Base-by-base conservation (phyloP, 2,113 vertebrate species). In the Cyanistes caeruleus region DNA sequence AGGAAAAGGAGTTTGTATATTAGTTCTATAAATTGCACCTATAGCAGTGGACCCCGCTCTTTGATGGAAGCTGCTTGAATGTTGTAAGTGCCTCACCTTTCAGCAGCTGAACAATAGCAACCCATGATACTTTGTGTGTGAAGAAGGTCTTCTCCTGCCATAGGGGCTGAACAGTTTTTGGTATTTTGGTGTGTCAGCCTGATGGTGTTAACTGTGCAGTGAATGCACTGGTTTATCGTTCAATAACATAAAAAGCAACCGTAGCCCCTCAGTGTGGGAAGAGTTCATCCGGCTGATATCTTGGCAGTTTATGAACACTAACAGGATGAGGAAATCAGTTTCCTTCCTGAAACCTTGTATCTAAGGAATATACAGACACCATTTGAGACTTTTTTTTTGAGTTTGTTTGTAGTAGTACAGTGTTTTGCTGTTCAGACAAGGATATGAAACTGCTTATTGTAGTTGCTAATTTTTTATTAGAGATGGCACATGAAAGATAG, bases 271-370 rank as follows among this genome's bases (percentile, higher is more conserved):
- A 25, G 48, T 93, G 69, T 85, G 86, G 92, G 93, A 90, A 95
- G 91, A 96, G 89, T 92, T 96, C 97, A 96, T 92, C 93, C 67
- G 87, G 78, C 84, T 96, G 95, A 85, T 59, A 65, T 89, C 89
- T 95, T 94, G 94, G 91, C 96, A 89, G 94, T 84, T 93, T 49
- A 73, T 80, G 92, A 80, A 75, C 83, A 79, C 83, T 59, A 92
- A 96, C 97, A 97, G 97, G 97, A 97, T 97, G 97, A 97, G 98
- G 98, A 99, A 99, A 97, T 97, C 92, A 91, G 96, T 91, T 98
- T 98, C 98, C 98, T 98, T 99, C 98, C 98, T 98, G 97, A 95
- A 97, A 84, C 92, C 88, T 97, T 92, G 84, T 94, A 86, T 96
- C 96, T 96, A 95, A 96, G 91, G 93, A 96, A 83, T 92, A 95